These are phyloP conservation scores for Colletes gigas DNA, from an alignment of 1,140 invertebrate genomes.

Conservation along the genomic window DNA sequence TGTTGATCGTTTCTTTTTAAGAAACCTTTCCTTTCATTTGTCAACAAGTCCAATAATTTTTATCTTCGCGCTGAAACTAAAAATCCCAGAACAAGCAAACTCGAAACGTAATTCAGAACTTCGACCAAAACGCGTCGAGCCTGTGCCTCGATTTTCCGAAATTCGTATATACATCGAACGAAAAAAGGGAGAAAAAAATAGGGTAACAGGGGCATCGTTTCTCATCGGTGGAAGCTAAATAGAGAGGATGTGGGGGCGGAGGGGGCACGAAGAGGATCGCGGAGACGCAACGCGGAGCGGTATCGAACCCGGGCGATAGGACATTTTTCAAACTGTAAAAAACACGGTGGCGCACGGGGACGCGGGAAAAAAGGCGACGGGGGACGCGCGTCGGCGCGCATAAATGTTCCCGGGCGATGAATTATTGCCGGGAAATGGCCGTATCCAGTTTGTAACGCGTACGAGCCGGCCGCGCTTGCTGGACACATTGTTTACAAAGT, in stretches of 20 bases:
- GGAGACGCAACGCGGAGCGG: constrained; percentile 16
- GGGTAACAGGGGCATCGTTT: background rate
- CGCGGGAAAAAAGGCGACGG: background rate
- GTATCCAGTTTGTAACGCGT: constrained; percentile 50
- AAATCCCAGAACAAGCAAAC: no score
- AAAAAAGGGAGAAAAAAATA: background rate
- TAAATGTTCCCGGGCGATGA: constrained; percentile 69
- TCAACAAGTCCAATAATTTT: no score
- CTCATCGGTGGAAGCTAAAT: background rate
- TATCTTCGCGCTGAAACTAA: no score
- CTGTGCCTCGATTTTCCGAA: no score
- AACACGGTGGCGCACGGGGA: constrained; percentile 55
- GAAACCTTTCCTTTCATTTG: no score
- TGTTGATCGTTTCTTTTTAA: no score
- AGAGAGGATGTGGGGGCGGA: background rate
- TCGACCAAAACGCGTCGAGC: no score
- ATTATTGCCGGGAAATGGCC: constrained; percentile 73
- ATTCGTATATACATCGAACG: no score
- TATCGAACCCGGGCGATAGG: constrained; percentile 64
- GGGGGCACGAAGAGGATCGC: constrained; percentile 6
- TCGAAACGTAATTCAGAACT: no score
- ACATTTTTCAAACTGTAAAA: constrained; percentile 71
- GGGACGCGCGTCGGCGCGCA: constrained; percentile 25
- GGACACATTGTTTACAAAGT: constrained; percentile 69
- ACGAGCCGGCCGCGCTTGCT: constrained; percentile 44